Percentiles rank a stretch among this genome's conserved stretches.
phyloP scores from a whole-genome alignment of 2,113 vertebrate species.

The Phocoena phocoena region DNA sequence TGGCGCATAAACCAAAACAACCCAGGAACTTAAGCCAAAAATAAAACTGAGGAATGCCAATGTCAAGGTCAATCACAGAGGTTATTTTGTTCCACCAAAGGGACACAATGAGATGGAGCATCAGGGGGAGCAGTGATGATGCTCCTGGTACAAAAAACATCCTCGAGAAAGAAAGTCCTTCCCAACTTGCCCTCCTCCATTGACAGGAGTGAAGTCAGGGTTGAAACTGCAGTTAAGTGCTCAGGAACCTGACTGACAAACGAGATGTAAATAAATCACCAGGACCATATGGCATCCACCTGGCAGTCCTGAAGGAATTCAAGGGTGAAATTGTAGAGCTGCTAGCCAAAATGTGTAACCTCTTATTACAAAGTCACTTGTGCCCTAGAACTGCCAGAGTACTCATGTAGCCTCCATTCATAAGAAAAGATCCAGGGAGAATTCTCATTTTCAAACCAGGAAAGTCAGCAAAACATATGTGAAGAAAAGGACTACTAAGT shows the following conservation, averaged over 20 bases:
- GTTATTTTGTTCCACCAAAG: slow-evolving; percentile 12
- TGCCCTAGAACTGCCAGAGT: slow-evolving; percentile 44
- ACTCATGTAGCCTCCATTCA: slow-evolving; percentile 65
- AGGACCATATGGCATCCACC: slow-evolving; percentile 71
- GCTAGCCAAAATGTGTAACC: slow-evolving; percentile 68
- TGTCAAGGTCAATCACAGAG: slow-evolving; percentile 5
- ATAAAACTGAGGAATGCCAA: slow-evolving; percentile 29
- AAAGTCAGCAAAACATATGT: not conserved
- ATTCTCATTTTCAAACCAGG: slow-evolving; percentile 34
- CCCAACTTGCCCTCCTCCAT: not conserved
- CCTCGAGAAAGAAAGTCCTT: not conserved
- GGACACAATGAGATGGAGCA: not conserved
- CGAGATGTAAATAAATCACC: slow-evolving; percentile 64
- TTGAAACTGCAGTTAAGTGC: not conserved
- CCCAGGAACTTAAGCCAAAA: slow-evolving; percentile 57
- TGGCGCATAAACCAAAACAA: slow-evolving; percentile 1
- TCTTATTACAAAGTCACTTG: slow-evolving; percentile 67
- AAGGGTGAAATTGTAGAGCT: slow-evolving; percentile 67
- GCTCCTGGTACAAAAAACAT: not conserved
- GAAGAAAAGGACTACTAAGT: not conserved
- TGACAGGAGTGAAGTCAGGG: not conserved
- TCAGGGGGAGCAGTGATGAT: not conserved
- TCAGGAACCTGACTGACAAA: slow-evolving; percentile 55
- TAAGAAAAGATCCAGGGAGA: slow-evolving; percentile 39
- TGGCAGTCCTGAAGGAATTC: slow-evolving; percentile 67